Base-by-base conservation (phyloP, 2,113 vertebrate species). In the Scophthalmus maximus region DNA sequence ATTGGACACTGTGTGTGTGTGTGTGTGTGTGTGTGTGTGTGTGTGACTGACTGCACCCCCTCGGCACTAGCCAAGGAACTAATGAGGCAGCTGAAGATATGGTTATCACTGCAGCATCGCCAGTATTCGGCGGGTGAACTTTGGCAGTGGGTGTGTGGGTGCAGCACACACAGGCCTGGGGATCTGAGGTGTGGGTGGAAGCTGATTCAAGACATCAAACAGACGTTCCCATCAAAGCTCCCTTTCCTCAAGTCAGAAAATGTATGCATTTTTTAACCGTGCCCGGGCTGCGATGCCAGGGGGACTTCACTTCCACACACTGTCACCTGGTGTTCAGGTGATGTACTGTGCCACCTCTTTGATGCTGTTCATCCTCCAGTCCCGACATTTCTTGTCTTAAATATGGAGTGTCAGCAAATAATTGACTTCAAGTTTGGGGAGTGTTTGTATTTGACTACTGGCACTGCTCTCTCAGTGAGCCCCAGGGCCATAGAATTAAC, bases 161-260 rank as follows among this genome's bases (percentile, higher is more conserved):
- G 88, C 81, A 71, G 58, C 76, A 44, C 56, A 44, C 56, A 55
- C 68, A 47, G 81, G 82, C 78, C 68, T 42, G 74, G 56, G 44
- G 70, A 76, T 84, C 67, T 61, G 80, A 87, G 64, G 63, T 79
- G 86, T 87, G 82, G 87, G 90, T 46, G 77, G 77, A 79, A 79
- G 81, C 72, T 3, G 63, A 72, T 85, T 80, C 47, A 65, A 84
- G 63, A 70, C 87, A 76, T 87, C 84, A 88, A 85, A 88, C 84
- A 56, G 85, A 79, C 80, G n/a, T 84, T 60, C 49, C 71, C 82
- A 79, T 91, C 87, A 88, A 87, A 91, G 85, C 73, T 27, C 36
- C 58, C n/a, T 47, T 58, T 69, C 78, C 53, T 78, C 1, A 63
- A 78, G 69, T 83, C 75, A 55, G 44, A 58, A 70, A 62, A 57